Base-by-base conservation (phyloP, 2,797 vertebrate species). In the Epinephelus malabaricus region DNA sequence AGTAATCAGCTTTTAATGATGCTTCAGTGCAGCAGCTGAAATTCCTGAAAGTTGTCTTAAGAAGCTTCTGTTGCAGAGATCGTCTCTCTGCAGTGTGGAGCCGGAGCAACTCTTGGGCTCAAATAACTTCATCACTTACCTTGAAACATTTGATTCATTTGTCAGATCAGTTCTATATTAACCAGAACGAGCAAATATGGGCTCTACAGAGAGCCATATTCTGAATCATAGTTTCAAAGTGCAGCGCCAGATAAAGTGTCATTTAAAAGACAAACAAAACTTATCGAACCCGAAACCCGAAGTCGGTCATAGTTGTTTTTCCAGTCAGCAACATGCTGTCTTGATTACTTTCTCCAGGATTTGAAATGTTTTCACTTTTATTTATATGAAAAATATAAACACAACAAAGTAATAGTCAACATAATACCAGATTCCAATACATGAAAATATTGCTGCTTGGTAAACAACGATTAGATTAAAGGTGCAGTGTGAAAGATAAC, bases 1-100 rank as follows among this genome's bases (percentile, higher is more conserved):
- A 30, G 3, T 59, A 66, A 73, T 38, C 49, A 21, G 49, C 63
- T 71, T 65, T 34, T 34, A 34, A 34, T 34, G 34, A 34, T 34
- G 6, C 34, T 34, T 34, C 34, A 34, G 34, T 34, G 34, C 34
- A 34, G 34, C 34, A 34, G 34, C 34, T 34, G 34, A 34, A 7
- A 34, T 34, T 34, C 34, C 34, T 34, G 30, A 34, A 34, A 34
- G 1, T 7, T 34, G 7, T 34, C 1, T 34, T 34, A 7, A 34
- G 30, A 34, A 34, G 30, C 30, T 34, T 34, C 34, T 34, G 34
- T 34, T 34, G 34, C 34, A 34, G 34, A 34, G 34, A 34, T 8
- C 34, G 7, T 34, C 34, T 34, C 2, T 34, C 34, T 59, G 43
- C 40, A 25, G 40, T 10, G 18, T 51, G 45, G 7, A 59, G 30